A percentile compares a stretch with the other conserved stretches of the same genome.
These are phyloP conservation scores for Listronotus oregonensis DNA, from an alignment of 1,140 invertebrate species.

Conservation along the genomic window DNA sequence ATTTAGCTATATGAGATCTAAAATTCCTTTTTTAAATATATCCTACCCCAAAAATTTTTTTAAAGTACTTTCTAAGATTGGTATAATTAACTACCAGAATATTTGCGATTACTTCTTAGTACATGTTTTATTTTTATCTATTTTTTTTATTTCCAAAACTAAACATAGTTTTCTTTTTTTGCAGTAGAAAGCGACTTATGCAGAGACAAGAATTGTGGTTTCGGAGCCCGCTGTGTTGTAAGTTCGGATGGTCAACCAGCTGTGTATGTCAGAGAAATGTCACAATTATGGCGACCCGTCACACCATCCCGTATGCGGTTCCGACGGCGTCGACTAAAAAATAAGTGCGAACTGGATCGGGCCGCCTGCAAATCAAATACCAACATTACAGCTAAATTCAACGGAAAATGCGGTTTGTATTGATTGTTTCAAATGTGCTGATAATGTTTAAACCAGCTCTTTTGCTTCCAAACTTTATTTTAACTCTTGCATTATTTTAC, in stretches of 20 bases:
- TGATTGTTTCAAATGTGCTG: slow-evolving; percentile 9
- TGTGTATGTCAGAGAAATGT: slow-evolving; percentile 78
- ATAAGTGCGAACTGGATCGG: slow-evolving; percentile 79
- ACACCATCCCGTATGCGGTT: slow-evolving; percentile 76
- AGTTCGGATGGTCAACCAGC: slow-evolving; percentile 75
- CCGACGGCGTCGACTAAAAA: slow-evolving; percentile 76
- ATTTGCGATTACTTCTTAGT: too few relatives aligned
- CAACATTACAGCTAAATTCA: slow-evolving; percentile 84
- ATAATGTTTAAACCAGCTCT: neutral
- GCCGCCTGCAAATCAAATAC: slow-evolving; percentile 73
- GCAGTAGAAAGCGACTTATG: slow-evolving; percentile 81
- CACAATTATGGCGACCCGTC: slow-evolving; percentile 78
- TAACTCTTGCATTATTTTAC: too few relatives aligned
- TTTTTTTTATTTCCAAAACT: too few relatives aligned
- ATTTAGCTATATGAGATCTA: too few relatives aligned
- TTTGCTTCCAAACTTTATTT: neutral
- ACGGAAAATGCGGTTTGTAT: slow-evolving; percentile 85
- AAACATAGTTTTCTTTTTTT: slow-evolving; percentile 47
- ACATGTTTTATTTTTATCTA: too few relatives aligned
- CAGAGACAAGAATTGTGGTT: slow-evolving; percentile 71
- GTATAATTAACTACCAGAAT: too few relatives aligned
- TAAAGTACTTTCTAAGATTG: too few relatives aligned
- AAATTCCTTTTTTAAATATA: too few relatives aligned
- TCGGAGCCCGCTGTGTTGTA: slow-evolving; percentile 76
- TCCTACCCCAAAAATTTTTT: too few relatives aligned